phyloP scores from a whole-genome alignment of 2,113 vertebrate genomes.

The Grammomys dolichurus region DNA sequence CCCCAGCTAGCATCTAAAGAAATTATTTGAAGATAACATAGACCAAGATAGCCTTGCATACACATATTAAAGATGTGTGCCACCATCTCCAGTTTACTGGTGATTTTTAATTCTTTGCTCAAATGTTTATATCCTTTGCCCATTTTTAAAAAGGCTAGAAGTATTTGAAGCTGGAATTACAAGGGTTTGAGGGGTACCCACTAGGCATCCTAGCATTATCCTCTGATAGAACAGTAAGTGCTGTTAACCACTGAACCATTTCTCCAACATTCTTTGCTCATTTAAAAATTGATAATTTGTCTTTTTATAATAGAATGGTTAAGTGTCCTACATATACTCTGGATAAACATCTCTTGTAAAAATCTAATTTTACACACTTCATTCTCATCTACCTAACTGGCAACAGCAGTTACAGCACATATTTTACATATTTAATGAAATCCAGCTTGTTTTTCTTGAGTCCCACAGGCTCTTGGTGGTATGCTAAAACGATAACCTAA shows the following conservation, averaged over 20 bases:
- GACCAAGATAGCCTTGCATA: neutral
- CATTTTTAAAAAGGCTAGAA: neutral
- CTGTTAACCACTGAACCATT: neutral
- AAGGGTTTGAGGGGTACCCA: neutral
- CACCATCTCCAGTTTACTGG: neutral
- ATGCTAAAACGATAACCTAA: neutral
- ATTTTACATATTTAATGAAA: neutral
- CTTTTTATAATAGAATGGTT: neutral
- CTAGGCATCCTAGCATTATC: neutral
- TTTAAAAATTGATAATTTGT: neutral
- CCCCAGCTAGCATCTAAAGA: neutral
- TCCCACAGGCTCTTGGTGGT: neutral
- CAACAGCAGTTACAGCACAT: neutral
- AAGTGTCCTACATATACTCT: conserved; percentile 8
- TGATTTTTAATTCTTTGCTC: neutral
- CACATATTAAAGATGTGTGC: neutral
- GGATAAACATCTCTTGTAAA: neutral
- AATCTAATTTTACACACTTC: conserved; percentile 15
- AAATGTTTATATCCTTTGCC: neutral
- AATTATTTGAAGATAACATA: neutral
- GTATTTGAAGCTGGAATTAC: neutral
- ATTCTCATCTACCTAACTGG: neutral
- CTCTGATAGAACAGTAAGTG: neutral
- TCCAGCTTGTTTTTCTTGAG: neutral
- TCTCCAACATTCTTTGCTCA: neutral